Evolutionary conservation across 2,113 vertebrate genomes (phyloP), one percentile per base, ranked within the genome.

Genomic region (Phocoena phocoena): DNA sequence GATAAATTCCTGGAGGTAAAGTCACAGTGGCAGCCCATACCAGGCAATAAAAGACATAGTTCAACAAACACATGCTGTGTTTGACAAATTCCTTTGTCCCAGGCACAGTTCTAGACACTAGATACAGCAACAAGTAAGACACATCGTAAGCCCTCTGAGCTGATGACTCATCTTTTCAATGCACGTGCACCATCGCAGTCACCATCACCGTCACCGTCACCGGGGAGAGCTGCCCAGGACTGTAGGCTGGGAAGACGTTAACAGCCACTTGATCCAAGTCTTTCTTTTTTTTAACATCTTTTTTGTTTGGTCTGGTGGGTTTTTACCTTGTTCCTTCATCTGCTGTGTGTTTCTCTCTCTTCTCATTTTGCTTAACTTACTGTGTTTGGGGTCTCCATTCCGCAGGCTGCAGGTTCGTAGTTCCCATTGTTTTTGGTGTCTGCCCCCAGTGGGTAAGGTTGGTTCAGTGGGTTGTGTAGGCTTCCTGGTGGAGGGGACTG

Each of bases 1-100:
- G 33, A 60, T 44, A 85, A 95, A 76, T 7, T 50, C 36, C 71
- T 14, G 58, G 44, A 88, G 11, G 33, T 63, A 74, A 94, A 90
- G 47, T 41, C 33, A 62, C 3, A 76, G 31, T 12, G 62, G 8
- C 18, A 90, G 36, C 8, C 15, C 28, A 31, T 53, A 33, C 3
- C 21, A 65, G 44, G 31, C 23, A 77, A 53, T 23, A 68, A 90
- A 90, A 76, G 50, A 60, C 0, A 10, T 55, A 67, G 6, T 53
- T 77, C 74, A 90, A 63, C 17, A 88, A 74, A 47, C 23, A 80
- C 5, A 0, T 74, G 31, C 26, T n/a, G 6, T 5, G 50, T 80
- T 25, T 80, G 50, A 55, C 76, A 55, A 55, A 55, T 36, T 79
- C 5, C 33, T 89, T 89, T n/a, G 23, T 68, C 26, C 10, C 47